Evolutionary conservation across 1,140 invertebrate genomes (phyloP).

Genomic region (Eufriesea mexicana): DNA sequence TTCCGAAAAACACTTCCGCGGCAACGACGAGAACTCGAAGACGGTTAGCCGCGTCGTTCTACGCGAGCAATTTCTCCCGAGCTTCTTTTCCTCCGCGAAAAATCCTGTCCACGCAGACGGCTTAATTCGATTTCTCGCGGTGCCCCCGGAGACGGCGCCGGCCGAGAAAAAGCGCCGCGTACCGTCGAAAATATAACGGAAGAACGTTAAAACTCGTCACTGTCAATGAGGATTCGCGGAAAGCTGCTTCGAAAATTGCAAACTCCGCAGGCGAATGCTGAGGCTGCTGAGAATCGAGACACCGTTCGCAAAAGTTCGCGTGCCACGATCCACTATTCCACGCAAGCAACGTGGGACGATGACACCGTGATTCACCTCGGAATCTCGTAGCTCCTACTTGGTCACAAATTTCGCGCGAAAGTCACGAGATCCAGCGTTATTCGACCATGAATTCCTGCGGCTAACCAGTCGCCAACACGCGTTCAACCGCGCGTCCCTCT

Average conservation of each 20-base stretch:
- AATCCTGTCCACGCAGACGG: slow-evolving; percentile 2
- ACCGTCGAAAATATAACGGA: slow-evolving; percentile 40
- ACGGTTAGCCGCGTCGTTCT: background rate
- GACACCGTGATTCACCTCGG: background rate
- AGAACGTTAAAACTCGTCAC: slow-evolving; percentile 4
- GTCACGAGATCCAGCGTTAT: slow-evolving; percentile 1
- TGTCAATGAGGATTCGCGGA: background rate
- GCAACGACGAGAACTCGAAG: background rate
- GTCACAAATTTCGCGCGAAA: slow-evolving; percentile 14
- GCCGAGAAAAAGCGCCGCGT: background rate
- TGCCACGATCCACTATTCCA: no score
- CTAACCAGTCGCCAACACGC: slow-evolving; percentile 23
- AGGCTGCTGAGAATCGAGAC: no score
- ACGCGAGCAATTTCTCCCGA: background rate
- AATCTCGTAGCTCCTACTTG: background rate
- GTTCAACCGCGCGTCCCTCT: slow-evolving; percentile 18
- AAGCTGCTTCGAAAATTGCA: background rate
- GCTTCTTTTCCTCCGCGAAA: slow-evolving; percentile 1
- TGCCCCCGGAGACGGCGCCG: slow-evolving; percentile 9
- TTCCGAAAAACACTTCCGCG: slow-evolving; percentile 5
- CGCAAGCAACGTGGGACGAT: no score
- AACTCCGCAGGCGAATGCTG: no score
- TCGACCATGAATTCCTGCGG: slow-evolving; percentile 35
- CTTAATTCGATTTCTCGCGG: slow-evolving; percentile 39
- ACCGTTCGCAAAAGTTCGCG: no score